Percentiles rank a stretch among this genome's conserved stretches.
These are phyloP conservation scores for Periophthalmus modestus DNA, from an alignment of 2,113 vertebrate species.

Conservation along the genomic window DNA sequence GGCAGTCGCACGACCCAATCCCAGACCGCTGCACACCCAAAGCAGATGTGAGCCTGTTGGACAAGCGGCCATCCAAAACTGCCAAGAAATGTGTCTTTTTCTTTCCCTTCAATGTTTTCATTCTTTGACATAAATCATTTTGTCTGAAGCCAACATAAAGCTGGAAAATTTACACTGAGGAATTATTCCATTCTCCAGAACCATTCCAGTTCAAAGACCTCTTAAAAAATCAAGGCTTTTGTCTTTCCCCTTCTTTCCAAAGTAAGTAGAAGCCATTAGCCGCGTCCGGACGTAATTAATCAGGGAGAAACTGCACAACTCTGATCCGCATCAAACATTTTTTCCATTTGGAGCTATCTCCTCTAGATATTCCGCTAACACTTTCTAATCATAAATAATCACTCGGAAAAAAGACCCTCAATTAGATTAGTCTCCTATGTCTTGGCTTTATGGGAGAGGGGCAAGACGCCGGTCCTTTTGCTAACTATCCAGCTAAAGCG, in stretches of 20 bases:
- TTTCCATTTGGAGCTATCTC: constrained; percentile 67
- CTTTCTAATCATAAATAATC: constrained; percentile 83
- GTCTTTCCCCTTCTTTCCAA: constrained; percentile 54
- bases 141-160: constrained; percentile 35
- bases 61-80: constrained; percentile 37
- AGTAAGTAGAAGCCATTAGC: constrained; percentile 60
- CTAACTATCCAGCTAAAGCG: constrained; percentile 77
- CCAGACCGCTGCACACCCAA: constrained; percentile 31
- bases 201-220: constrained; percentile 68
- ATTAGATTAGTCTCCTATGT: constrained; percentile 80
- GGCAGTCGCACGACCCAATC: constrained; percentile 53
- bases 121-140: constrained; percentile 49
- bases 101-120: constrained; percentile 24
- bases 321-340: constrained; percentile 75
- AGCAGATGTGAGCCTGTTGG: constrained; percentile 52
- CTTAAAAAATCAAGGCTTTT: constrained; percentile 63
- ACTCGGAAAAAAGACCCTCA: constrained; percentile 76
- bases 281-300: constrained; percentile 73
- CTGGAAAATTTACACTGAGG: constrained; percentile 53
- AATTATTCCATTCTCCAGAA: constrained; percentile 48
- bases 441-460: constrained; percentile 66
- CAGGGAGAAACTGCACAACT: constrained; percentile 61
- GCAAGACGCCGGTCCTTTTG: constrained; percentile 70
- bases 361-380: constrained; percentile 73
- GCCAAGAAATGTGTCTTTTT: constrained; percentile 34